Base-by-base conservation (phyloP, 2,888 invertebrate genomes). In the Melangyna quadrimaculata region DNA sequence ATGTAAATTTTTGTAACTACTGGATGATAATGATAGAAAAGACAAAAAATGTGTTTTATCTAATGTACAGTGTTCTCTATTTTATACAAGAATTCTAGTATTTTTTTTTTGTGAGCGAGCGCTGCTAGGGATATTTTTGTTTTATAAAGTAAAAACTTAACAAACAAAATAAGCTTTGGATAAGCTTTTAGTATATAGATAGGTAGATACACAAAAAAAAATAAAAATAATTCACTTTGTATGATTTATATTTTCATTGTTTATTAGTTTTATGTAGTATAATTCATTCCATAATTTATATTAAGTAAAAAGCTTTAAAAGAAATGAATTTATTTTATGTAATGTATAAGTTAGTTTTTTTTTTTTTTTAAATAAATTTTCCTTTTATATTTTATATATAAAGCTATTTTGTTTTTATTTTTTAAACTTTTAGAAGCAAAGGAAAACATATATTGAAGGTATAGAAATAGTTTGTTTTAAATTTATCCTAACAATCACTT, bases 1-100 rank as follows among this genome's bases (percentile, higher is more conserved):
- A 53, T 40, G 63, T 69, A 78, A 78, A 55, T 78, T 83, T 65
- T 78, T 83, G 61, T 74, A 83, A 63, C 63, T n/a, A n/a, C n/a
- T n/a, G n/a, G n/a, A n/a, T 67, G 40, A 57, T 14, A 12, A 35
- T 57, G 32, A 43, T 45, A 35, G 70, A 55, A 24, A 22, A 70
- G 35, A 19, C 19, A 43, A 51, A 59, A 59, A 32, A 69, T n/a
- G 22, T 74, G 14, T 53, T 83, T 22, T 63, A 83, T 83, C 74
- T 83, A 51, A 70, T 83, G 67, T 83, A 79, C 73, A 83, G 79
- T 83, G 78, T 83, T 70, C 83, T 83, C 79, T 83, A 83, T 83
- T 79, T 83, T 83, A 79, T 83, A 83, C 74, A 29, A 57, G 65
- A 17, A 74, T 51, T 63, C 17, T 43, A 43, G 24, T 17, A 32